Conservation (phyloP, 2,113 vertebrate species). For the Poeciliopsis occidentalis region DNA sequence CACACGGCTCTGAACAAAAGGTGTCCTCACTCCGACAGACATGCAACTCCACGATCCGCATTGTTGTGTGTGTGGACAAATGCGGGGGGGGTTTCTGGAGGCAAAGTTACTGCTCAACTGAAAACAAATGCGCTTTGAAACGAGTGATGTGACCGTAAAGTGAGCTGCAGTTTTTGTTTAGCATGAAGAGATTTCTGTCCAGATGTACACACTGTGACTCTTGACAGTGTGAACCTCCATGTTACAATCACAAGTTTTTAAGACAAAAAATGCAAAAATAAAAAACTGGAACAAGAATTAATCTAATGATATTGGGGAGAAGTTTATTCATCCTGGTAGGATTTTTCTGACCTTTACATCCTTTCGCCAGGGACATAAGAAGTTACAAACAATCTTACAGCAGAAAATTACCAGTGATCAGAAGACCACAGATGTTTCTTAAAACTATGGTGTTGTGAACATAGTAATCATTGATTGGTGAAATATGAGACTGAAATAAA, state of each 20-base stretch:
- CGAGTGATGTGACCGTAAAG: slow-evolving; percentile 34
- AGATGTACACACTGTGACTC: background rate
- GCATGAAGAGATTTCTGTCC: background rate
- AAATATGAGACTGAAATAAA: background rate
- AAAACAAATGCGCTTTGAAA: slow-evolving; percentile 53
- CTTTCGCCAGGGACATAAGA: too few relatives aligned
- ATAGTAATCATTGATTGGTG: background rate
- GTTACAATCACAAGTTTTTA: background rate
- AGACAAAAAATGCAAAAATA: background rate
- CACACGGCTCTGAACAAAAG: slow-evolving; percentile 44
- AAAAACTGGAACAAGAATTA: background rate
- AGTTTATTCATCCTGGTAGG: background rate
- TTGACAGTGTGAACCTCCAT: background rate
- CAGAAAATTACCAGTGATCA: too few relatives aligned
- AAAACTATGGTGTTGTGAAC: background rate
- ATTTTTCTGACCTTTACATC: background rate
- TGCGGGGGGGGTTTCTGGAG: slow-evolving; percentile 45
- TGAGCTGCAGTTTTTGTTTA: slow-evolving; percentile 3
- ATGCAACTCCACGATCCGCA: slow-evolving; percentile 20
- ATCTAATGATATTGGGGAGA: background rate
- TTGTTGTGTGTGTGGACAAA: slow-evolving; percentile 8
- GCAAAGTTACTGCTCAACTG: slow-evolving; percentile 45
- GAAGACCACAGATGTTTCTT: background rate
- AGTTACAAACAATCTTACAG: too few relatives aligned
- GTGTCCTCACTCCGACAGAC: slow-evolving; percentile 35